Conservation (phyloP, 2,888 invertebrate genomes). For the Tetranychus truncatus region DNA sequence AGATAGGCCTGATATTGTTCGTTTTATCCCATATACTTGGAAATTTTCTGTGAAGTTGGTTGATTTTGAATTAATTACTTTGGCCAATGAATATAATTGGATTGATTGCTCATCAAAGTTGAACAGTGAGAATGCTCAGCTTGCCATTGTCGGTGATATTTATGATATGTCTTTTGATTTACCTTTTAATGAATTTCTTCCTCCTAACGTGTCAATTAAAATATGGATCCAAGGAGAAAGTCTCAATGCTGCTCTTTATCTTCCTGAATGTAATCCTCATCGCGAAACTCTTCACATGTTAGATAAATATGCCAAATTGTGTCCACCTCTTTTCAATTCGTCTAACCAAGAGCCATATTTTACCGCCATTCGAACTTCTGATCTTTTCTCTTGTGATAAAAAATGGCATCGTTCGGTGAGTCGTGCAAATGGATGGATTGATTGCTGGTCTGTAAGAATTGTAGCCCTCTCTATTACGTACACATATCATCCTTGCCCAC, state of each 20-base stretch:
- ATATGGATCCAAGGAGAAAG: constrained; percentile 91
- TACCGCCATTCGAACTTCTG: background rate
- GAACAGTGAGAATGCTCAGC: constrained; percentile 38
- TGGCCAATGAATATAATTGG: constrained; percentile 95
- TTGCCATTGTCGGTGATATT: constrained; percentile 80
- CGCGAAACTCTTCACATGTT: constrained; percentile 60
- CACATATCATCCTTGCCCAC: constrained; percentile 73
- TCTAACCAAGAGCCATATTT: background rate
- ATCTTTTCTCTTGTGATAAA: constrained; percentile 28
- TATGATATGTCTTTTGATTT: constrained; percentile 81
- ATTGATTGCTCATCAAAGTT: constrained; percentile 75
- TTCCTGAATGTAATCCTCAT: constrained; percentile 79
- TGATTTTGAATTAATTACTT: constrained; percentile 79
- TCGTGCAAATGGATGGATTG: constrained; percentile 65
- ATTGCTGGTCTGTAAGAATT: constrained; percentile 88
- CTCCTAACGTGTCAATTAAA: constrained; percentile 65
- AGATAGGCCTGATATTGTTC: constrained; percentile 60
- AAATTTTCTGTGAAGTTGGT: constrained; percentile 72
- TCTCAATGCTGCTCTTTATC: constrained; percentile 66
- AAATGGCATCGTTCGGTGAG: constrained; percentile 65
- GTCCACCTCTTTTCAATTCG: constrained; percentile 33
- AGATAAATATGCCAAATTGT: constrained; percentile 67
- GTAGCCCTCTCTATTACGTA: constrained; percentile 77
- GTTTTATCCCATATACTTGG: constrained; percentile 93
- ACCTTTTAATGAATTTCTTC: constrained; percentile 83